Base-by-base conservation (phyloP, 2,888 invertebrate genomes). In the Ophion slaviceki region DNA sequence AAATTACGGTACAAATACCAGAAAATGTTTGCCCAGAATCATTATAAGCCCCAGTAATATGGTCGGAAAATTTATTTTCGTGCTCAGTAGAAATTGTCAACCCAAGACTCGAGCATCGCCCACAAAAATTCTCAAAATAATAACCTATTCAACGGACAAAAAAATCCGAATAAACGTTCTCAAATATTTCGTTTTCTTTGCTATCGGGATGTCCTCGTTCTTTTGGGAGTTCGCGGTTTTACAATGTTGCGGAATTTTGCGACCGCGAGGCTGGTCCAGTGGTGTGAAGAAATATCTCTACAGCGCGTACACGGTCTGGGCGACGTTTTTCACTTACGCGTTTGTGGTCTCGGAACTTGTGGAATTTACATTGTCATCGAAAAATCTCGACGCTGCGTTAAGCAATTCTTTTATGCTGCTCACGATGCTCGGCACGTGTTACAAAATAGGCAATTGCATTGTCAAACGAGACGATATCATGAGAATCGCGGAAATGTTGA, bases 241-340 rank as follows among this genome's bases (percentile, higher is more conserved):
- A 17, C 62, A 79, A 67, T 74, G 76, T 62, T 84, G 78, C 40
- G 86, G 86, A 14, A 14, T 84, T 7, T 86, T 71, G 80, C 57
- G 40, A 66, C 72, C 80, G 0, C 24, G 20, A 8, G 67, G 36
- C 20, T 86, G 78, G 80, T 81, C 84, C 17, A 57, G 47, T 2
- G 86, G 81, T n/a, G 80, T 80, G 83, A 86, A 75, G 36, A 84
- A 77, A 72, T 10, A 79, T n/a, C 28, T 78, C 24, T 86, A 86
- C 81, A 67, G 10, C 6, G 61, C 20, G 40, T 84, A 81, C 47
- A 86, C 81, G 11, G 45, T 11, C 64, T 71, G 78, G 24, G 17
- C 79, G 7, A 83, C 70, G 17, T 75, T 68, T n/a, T 24, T 70
- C 6, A 61, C 45, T 24, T 77, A 62, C 40, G 62, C 80, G 1